Conservation (phyloP, 2,888 invertebrate species). For the Melinaea menophilus region DNA sequence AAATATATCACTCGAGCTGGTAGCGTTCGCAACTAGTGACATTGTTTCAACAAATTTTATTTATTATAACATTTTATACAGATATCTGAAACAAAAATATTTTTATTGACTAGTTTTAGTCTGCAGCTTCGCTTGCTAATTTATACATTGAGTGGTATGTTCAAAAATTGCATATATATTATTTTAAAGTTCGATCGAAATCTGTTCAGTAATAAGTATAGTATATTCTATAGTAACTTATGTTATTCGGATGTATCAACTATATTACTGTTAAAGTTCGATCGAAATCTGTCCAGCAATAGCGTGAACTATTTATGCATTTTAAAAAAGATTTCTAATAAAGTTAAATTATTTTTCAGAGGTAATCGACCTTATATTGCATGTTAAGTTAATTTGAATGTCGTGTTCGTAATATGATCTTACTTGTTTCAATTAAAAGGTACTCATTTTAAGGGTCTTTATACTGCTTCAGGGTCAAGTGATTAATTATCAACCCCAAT, state of each 20-base stretch:
- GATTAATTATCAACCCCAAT: constrained; percentile 3
- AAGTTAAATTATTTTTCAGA: constrained; percentile 4
- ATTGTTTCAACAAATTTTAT: constrained; percentile 41
- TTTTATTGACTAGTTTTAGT: not conserved
- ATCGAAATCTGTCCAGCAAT: too few species aligned
- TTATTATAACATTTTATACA: constrained; percentile 28
- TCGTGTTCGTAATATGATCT: constrained; percentile 25
- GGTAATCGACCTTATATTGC: constrained; percentile 23
- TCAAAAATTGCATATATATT: too few species aligned
- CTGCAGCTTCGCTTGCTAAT: too few species aligned
- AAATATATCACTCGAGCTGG: constrained; percentile 42
- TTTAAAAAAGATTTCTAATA: not conserved
- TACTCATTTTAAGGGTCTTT: constrained; percentile 24
- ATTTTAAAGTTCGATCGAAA: too few species aligned
- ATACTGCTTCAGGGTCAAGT: constrained; percentile 20
- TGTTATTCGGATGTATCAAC: too few species aligned
- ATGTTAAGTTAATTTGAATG: constrained; percentile 13
- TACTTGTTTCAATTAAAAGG: constrained; percentile 25
- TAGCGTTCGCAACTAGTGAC: constrained; percentile 49
- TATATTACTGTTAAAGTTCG: too few species aligned
- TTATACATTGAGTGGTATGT: too few species aligned
- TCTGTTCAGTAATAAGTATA: too few species aligned
- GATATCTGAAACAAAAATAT: constrained; percentile 37
- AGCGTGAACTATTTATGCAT: too few species aligned
- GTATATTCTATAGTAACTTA: too few species aligned